A percentile compares a stretch with the other conserved stretches of the same genome.
Evolutionary conservation across 2,888 invertebrate genomes (phyloP).

Genomic region (Ceramica pisi): DNA sequence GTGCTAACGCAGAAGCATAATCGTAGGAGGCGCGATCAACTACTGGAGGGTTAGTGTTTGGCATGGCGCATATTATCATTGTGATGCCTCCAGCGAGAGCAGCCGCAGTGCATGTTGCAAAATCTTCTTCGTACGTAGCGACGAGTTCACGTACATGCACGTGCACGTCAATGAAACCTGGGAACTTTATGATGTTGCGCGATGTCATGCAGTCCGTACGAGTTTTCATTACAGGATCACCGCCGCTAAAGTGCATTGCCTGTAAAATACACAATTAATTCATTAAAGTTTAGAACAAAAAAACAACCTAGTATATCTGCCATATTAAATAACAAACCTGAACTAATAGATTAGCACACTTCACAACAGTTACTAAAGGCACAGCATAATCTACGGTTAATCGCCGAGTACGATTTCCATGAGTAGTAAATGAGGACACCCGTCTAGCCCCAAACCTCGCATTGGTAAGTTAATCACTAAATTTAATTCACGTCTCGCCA

Average conservation of each 20-base stretch:
- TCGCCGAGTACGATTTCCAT: constrained; percentile 98
- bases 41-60: constrained; percentile 98
- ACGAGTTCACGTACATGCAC: constrained; percentile 99
- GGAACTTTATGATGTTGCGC: constrained; percentile 96
- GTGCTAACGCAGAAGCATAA: constrained; percentile 95
- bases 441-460: constrained; percentile 97
- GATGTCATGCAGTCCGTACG: constrained; percentile 99
- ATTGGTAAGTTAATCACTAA: constrained; percentile 99
- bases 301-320: not conserved
- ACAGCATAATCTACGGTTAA: constrained; percentile 99
- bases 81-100: constrained; percentile 98
- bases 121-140: constrained; percentile 99
- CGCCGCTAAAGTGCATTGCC: constrained; percentile 94
- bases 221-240: constrained; percentile 96
- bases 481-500: constrained; percentile 98
- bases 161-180: constrained; percentile 99
- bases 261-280: constrained; percentile 72
- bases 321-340: constrained; percentile 91
- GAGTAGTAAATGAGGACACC: constrained; percentile 98
- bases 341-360: constrained; percentile 98
- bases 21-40: constrained; percentile 95
- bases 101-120: constrained; percentile 97
- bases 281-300: not conserved
- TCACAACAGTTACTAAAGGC: constrained; percentile 99
- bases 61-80: constrained; percentile 99